Base-by-base conservation (phyloP, 1,140 invertebrate species). In the Drosophila yakuba region DNA sequence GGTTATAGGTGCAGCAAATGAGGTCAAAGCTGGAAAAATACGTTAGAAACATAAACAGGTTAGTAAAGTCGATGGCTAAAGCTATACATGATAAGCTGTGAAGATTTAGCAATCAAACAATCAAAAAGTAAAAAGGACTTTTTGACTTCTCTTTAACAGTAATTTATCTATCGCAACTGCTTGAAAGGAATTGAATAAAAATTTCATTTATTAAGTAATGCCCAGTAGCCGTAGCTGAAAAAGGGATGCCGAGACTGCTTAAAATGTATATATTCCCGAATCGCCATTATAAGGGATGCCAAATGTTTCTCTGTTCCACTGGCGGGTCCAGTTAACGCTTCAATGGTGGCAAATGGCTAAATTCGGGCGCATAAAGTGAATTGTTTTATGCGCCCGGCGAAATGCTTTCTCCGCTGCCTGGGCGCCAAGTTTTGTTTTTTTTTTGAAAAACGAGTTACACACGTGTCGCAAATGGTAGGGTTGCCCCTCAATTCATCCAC, bases 381-480 rank as follows among this genome's bases (percentile, higher is more conserved):
- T 88, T 89, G 83, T 89, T 88, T 89, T 88, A 88, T 80, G 80
- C 63, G 32, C 52, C 47, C 36, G 36, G 23, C 64, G 45, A 44
- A 45, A 77, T 73, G 86, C 75, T 69, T 71, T 28, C 14, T 35
- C 28, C n/a, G 56, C 20, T 3, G 56, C 20, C 4, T 17, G 5
- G 28, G 28, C 28, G 28, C 32, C 20, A 10, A 38, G 32, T 25
- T 48, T 56, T 38, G n/a, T 17, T 56, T 38, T n/a, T 17, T 57
- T 57, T 71, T 78, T 88, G 83, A 88, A 89, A 88, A 88, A 88
- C 83, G 83, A 88, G 83, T 88, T 88, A 89, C 83, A 89, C 83
- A 88, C 83, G 83, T 88, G 83, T 88, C 83, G 80, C 85, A 84
- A 88, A 88, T 88, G 83, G 84, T 76, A 64, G 50, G 54, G 58